A percentile compares a stretch with the other conserved stretches of the same genome.
Evolutionary conservation across 2,113 vertebrate species (phyloP).

Genomic region (Mohoua ochrocephala): DNA sequence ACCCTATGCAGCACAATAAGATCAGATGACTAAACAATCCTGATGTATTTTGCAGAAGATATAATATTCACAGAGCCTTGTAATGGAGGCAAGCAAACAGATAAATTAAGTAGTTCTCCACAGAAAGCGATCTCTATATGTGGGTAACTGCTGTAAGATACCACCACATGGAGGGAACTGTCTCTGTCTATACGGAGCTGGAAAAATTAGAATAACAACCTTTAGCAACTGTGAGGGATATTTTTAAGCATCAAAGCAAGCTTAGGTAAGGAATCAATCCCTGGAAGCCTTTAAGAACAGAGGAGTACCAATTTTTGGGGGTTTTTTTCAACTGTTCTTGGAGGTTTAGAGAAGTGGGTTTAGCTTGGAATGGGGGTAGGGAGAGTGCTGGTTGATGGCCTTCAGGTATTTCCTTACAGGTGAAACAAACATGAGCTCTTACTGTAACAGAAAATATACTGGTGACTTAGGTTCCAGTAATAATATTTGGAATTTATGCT

Average conservation of each 20-base stretch:
- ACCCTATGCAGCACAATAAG: background rate
- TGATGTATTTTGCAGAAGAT: background rate
- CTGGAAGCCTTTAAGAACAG: background rate
- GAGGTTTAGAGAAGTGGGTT: background rate
- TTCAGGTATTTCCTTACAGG: background rate
- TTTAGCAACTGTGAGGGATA: fast-evolving
- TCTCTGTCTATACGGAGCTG: background rate
- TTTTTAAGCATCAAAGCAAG: background rate
- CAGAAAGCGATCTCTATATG: background rate
- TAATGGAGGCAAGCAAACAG: background rate
- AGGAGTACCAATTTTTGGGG: fast-evolving
- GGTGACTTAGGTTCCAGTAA: background rate
- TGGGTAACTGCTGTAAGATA: background rate
- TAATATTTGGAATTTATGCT: background rate
- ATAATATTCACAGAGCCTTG: background rate
- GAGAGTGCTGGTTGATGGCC: background rate
- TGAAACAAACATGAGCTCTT: background rate
- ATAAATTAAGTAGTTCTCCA: background rate
- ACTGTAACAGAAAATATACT: background rate
- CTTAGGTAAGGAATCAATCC: background rate
- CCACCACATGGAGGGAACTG: background rate
- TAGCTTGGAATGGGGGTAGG: background rate
- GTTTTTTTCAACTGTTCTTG: background rate
- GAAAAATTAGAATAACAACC: background rate
- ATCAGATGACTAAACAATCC: background rate